Evolutionary conservation across 2,113 vertebrate species (phyloP), one percentile per base, ranked within the genome.

Genomic region (Muscicapa adusta): DNA sequence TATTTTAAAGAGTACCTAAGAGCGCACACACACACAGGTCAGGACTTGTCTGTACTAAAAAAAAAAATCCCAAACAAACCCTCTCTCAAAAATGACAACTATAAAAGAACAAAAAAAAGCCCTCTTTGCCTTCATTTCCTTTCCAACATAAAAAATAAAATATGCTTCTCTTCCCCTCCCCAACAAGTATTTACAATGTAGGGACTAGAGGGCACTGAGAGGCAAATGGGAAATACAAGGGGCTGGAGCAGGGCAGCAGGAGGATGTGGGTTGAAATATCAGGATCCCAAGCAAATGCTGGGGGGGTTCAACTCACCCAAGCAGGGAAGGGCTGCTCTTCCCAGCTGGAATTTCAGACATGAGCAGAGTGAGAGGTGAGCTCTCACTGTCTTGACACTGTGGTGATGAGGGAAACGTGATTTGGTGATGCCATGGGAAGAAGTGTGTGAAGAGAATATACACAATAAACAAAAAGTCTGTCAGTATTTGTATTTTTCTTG

Each of bases 221-320:
- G 22, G 31, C 62, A 63, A 66, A 67, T 18, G 25, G 33, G 40
- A 45, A 54, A 1, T 29, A 14, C 0, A 0, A 29, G 43, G 42
- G 51, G 15, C 33, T 38, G 71, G n/a, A 63, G 53, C 65, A 78
- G 29, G 11, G 34, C 73, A 74, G 47, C 16, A 28, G 23, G 43
- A 42, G 66, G 48, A 19, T 8, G 20, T 29, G 86, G 24, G 33
- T 11, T 22, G 47, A 45, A 34, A 48, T 16, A 45, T 18, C 23
- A 20, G 56, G 25, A 45, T 26, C 6, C 22, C 24, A 56, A 61
- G 65, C 11, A 57, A 74, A 29, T 20, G 18, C 62, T 34, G 14
- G 5, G 38, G 31, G 61, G 36, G 47, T 67, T 58, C 45, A 65
- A 7, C 19, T 65, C 8, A 6, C 8, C 57, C 75, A 51, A 6